Conservation (phyloP, 1,140 invertebrate species). For the Eueides isabella region DNA sequence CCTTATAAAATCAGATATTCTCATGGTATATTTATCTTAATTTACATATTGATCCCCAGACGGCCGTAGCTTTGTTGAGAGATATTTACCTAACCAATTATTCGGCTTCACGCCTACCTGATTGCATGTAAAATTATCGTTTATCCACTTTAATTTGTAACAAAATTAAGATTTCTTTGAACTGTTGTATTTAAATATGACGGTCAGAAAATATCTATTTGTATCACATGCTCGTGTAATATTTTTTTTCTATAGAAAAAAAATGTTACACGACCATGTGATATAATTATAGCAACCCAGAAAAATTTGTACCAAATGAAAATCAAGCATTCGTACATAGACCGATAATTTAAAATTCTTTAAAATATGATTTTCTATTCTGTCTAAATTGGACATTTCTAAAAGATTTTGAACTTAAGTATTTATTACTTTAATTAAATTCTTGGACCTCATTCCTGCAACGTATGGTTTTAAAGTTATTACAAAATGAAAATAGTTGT, state of each 20-base stretch:
- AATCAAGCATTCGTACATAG: background rate
- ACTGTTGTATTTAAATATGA: too few relatives aligned
- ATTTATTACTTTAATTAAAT: slow-evolving; percentile 4
- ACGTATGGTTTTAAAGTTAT: background rate
- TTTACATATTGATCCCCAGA: slow-evolving; percentile 24
- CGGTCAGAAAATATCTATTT: too few relatives aligned
- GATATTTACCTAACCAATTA: slow-evolving; percentile 17
- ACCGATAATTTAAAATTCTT: background rate
- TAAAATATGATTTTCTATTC: background rate
- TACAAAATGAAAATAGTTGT: background rate
- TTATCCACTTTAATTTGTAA: background rate
- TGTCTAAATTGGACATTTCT: background rate
- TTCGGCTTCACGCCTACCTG: slow-evolving; percentile 1
- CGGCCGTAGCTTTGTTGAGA: slow-evolving; percentile 1
- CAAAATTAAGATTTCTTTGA: background rate
- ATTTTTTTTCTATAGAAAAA: too few relatives aligned
- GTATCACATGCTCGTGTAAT: too few relatives aligned
- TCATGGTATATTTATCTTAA: slow-evolving; percentile 17
- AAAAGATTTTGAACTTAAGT: background rate
- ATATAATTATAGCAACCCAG: too few relatives aligned
- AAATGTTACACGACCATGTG: too few relatives aligned
- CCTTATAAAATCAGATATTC: slow-evolving; percentile 8
- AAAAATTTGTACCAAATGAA: too few relatives aligned
- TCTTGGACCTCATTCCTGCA: background rate
- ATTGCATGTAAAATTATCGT: slow-evolving; percentile 5